A percentile compares a stretch with the other conserved stretches of the same genome.
Evolutionary conservation across 2,888 invertebrate genomes (phyloP).

Genomic region (Rhyacophila evoluta): DNA sequence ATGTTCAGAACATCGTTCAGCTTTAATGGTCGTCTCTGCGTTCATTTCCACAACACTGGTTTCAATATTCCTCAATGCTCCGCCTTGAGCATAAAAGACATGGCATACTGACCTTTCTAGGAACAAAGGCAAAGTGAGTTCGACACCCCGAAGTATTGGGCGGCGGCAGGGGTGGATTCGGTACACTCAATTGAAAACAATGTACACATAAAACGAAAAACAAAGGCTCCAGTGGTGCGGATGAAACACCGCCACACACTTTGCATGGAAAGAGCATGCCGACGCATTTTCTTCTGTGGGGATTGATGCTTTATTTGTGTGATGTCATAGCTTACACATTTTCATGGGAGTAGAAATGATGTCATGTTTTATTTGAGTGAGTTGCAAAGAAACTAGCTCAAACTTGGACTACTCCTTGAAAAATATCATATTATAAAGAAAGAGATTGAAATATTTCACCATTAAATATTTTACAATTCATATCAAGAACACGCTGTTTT

Average conservation of each 20-base stretch:
- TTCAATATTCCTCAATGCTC: conserved; percentile 1
- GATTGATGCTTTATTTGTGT: background rate
- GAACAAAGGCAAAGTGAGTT: conserved; percentile 47
- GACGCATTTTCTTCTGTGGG: background rate
- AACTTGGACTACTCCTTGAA: no score
- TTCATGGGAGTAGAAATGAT: no score
- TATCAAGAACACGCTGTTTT: no score
- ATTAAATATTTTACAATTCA: no score
- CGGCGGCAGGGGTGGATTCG: background rate
- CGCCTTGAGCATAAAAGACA: conserved; percentile 26
- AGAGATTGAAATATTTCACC: no score
- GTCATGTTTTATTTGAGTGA: no score
- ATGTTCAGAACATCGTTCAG: background rate
- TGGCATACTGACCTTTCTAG: conserved; percentile 51
- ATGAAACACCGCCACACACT: conserved; percentile 43
- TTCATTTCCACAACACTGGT: conserved; percentile 25
- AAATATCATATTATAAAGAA: no score
- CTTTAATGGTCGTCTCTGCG: background rate
- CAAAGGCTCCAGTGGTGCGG: conserved; percentile 47
- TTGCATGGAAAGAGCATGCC: conserved; percentile 51
- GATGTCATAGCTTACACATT: background rate
- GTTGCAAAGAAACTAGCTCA: no score
- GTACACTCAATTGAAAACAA: conserved; percentile 51
- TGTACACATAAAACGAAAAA: conserved; percentile 49
- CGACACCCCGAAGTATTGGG: conserved; percentile 29